Evolutionary conservation across 2,113 vertebrate genomes (phyloP).

Genomic region (Larimichthys crocea): DNA sequence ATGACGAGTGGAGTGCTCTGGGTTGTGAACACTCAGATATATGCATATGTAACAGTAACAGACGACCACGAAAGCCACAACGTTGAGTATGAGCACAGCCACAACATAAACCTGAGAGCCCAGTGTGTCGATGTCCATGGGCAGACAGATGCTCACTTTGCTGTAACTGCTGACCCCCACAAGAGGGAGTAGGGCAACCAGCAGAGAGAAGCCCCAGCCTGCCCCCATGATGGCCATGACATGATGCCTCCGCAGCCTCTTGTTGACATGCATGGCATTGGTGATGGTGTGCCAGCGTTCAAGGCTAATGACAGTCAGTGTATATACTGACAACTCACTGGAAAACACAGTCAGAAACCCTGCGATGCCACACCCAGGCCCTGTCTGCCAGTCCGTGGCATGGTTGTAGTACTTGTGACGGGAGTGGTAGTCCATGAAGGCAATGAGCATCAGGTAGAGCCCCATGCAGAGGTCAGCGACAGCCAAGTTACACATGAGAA

Average conservation of each 20-base stretch:
- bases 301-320: conserved; percentile 89
- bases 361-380: conserved; percentile 86
- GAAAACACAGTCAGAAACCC: conserved; percentile 95
- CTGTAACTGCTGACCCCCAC: conserved; percentile 92
- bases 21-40: conserved; percentile 90
- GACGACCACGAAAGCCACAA: conserved; percentile 88
- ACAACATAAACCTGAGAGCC: conserved; percentile 90
- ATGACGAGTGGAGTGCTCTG: conserved; percentile 84
- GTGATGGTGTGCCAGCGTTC: conserved; percentile 96
- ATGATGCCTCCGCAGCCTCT: conserved; percentile 87
- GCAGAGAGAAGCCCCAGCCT: conserved; percentile 89
- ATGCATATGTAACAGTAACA: conserved; percentile 93
- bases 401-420: conserved; percentile 92
- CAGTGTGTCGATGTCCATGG: conserved; percentile 92
- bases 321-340: conserved; percentile 94
- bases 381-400: conserved; percentile 93
- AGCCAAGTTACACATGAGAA: conserved; percentile 95
- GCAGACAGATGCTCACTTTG: conserved; percentile 95
- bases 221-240: conserved; percentile 87
- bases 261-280: conserved; percentile 90
- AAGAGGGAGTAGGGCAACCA: conserved; percentile 89
- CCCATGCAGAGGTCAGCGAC: conserved; percentile 95
- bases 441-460: conserved; percentile 92
- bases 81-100: conserved; percentile 87
- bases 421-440: conserved; percentile 87